Evolutionary conservation across 1,140 invertebrate genomes (phyloP), one percentile per base, ranked within the genome.

Genomic region (Ostrea edulis): DNA sequence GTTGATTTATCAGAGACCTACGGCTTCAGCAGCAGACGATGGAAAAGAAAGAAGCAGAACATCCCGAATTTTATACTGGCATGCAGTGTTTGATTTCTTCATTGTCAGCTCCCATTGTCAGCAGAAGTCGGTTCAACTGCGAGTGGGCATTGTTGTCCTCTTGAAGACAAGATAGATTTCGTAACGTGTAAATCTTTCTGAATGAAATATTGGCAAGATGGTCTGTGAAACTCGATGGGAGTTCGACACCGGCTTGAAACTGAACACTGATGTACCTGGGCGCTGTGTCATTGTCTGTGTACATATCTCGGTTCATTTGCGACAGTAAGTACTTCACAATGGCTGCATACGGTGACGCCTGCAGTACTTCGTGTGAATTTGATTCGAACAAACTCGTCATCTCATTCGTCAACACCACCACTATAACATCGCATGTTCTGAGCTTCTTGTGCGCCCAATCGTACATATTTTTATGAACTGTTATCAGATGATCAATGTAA

Each of bases 291-390:
- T 77, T 25, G 25, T 29, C 35, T 2, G 68, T 77, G 68, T 77
- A 77, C 68, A 35, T 35, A 77, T 12, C 35, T 22, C 68, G 35
- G 22, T 77, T 77, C 68, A 77, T 77, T 44, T 77, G 22, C 25
- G 68, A 77, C 5, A 77, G 68, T 11, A 77, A 77, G 29, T 77
- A 77, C 5, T 77, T 77, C 22, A 77, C 68, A 35, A 77, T 77
- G 7, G 35, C 68, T 14, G 68, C 25, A 25, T 29, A 77, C 14
- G 68, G 68, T 14, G 68, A 77, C 8, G 68, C 35, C 8, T 29
- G 68, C 2, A 77, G 68, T 77, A 77, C 35, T 17, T 77, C 25
- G 35, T 14, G 12, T 25, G 68, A 29, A 17, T 77, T 25, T 77
- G 68, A 77, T 29, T 77, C 68, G 29, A 77, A 77, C 68, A 77